These are phyloP conservation scores for Leucopsar rothschildi DNA, from an alignment of 2,113 vertebrate species.

Conservation along the genomic window DNA sequence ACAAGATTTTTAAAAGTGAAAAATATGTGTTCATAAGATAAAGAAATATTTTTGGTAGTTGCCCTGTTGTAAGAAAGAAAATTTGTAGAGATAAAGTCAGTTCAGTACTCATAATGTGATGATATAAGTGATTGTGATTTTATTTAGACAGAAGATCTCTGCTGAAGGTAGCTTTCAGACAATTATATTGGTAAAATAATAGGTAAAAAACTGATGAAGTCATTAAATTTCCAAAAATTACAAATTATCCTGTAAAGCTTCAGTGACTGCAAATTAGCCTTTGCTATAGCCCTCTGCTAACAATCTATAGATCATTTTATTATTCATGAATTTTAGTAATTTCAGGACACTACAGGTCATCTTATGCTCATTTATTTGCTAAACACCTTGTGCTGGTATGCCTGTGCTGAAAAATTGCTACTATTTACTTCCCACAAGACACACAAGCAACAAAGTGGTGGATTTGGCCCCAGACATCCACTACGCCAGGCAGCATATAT, in stretches of 20 bases:
- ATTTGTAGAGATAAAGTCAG: not conserved
- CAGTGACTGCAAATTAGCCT: constrained; percentile 80
- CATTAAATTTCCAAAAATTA: constrained; percentile 83
- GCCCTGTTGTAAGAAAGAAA: not conserved
- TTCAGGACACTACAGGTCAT: constrained; percentile 80
- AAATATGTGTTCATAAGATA: not conserved
- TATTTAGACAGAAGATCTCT: constrained; percentile 35
- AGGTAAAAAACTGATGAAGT: constrained; percentile 78
- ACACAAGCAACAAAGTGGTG: constrained; percentile 72
- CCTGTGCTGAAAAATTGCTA: constrained; percentile 79
- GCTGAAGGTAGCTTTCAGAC: constrained; percentile 50
- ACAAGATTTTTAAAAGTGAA: not conserved
- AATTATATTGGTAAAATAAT: constrained; percentile 67
- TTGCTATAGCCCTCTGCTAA: constrained; percentile 75
- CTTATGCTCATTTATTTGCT: constrained; percentile 81
- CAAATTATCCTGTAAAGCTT: constrained; percentile 79
- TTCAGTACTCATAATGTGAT: constrained; percentile 5
- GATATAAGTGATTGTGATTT: constrained; percentile 2
- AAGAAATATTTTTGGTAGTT: not conserved
- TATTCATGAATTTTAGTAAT: constrained; percentile 83
- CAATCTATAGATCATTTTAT: constrained; percentile 84
- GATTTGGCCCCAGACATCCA: constrained; percentile 79
- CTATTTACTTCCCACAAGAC: constrained; percentile 78
- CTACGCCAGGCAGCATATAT: constrained; percentile 74
- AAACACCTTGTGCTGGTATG: constrained; percentile 73